A percentile compares a stretch with the other conserved stretches of the same genome.
These are phyloP conservation scores for Gobio gobio DNA, from an alignment of 2,113 vertebrate species.

Conservation along the genomic window DNA sequence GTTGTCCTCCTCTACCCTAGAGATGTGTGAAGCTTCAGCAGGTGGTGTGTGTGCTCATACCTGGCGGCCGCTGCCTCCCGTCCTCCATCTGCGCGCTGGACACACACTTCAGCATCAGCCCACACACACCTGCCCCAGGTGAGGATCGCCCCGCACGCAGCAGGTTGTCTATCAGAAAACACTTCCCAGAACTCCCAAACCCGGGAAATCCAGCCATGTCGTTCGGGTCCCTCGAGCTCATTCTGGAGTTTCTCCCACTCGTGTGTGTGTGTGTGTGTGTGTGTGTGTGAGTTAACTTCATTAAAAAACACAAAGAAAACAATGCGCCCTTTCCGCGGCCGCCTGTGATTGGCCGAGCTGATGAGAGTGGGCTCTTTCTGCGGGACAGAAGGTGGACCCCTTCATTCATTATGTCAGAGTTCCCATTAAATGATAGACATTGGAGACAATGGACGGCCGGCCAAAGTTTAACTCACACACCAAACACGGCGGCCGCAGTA, in stretches of 20 bases:
- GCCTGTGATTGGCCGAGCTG: conserved; percentile 72
- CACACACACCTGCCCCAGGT: conserved; percentile 62
- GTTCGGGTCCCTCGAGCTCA: conserved; percentile 38
- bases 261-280: conserved; percentile 26
- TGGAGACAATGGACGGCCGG: conserved; percentile 84
- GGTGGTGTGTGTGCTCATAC: conserved; percentile 24
- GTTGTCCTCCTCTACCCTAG: no score
- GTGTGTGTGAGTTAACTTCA: conserved; percentile 75
- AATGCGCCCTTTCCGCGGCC: conserved; percentile 36
- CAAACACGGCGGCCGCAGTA: conserved; percentile 75
- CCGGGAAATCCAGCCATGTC: conserved; percentile 78
- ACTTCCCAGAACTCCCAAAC: conserved; percentile 87
- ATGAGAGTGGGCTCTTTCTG: conserved; percentile 77
- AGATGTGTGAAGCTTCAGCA: no score
- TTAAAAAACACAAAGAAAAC: conserved; percentile 76
- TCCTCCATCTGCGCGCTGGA: neutral
- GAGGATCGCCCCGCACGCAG: conserved; percentile 65
- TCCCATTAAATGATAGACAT: conserved; percentile 86
- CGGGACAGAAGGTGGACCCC: conserved; percentile 89
- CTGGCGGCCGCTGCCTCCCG: conserved; percentile 37
- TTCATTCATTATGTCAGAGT: conserved; percentile 89
- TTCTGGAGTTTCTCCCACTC: conserved; percentile 57
- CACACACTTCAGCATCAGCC: conserved; percentile 57
- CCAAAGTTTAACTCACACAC: conserved; percentile 77
- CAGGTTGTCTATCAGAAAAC: conserved; percentile 94